Evolutionary conservation across 2,888 invertebrate genomes (phyloP).

Genomic region (Apamea sordens): DNA sequence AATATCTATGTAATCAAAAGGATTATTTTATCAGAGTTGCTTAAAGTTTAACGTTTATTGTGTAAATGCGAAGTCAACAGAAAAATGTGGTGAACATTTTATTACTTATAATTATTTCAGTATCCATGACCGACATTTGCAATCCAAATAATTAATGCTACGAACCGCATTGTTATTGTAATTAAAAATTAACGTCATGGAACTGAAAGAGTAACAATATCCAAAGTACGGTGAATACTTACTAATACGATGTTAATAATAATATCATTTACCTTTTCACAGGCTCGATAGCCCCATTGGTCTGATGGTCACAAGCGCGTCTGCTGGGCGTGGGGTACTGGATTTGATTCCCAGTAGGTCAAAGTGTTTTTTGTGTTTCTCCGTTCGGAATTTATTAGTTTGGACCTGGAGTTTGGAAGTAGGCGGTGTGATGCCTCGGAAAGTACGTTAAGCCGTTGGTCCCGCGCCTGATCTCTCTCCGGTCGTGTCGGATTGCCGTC

Average conservation of each 20-base stretch:
- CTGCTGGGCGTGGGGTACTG: not conserved
- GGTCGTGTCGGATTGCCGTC: not conserved
- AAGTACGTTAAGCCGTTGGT: too few species aligned
- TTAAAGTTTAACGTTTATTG: not conserved
- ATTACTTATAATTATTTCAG: slow-evolving; percentile 3
- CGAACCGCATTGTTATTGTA: slow-evolving; percentile 27
- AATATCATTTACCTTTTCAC: not conserved
- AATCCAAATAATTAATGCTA: slow-evolving; percentile 37
- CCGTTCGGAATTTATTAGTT: not conserved
- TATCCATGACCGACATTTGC: slow-evolving; percentile 21
- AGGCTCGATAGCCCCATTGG: not conserved
- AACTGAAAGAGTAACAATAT: slow-evolving; percentile 13
- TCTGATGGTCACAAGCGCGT: not conserved
- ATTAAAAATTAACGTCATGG: slow-evolving; percentile 21
- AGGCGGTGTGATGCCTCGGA: not conserved
- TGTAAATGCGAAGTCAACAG: not conserved
- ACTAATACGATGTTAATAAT: not conserved
- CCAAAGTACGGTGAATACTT: slow-evolving; percentile 16
- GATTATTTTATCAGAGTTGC: not conserved
- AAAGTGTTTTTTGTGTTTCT: not conserved
- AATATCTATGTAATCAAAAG: not conserved
- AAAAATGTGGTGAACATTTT: slow-evolving; percentile 1
- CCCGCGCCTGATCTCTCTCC: not conserved
- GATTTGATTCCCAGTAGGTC: not conserved
- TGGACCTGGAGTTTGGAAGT: not conserved